Percentiles rank a stretch among this genome's conserved stretches.
phyloP scores from a whole-genome alignment of 2,113 vertebrate genomes.

The Phalacrocorax pelagicus region DNA sequence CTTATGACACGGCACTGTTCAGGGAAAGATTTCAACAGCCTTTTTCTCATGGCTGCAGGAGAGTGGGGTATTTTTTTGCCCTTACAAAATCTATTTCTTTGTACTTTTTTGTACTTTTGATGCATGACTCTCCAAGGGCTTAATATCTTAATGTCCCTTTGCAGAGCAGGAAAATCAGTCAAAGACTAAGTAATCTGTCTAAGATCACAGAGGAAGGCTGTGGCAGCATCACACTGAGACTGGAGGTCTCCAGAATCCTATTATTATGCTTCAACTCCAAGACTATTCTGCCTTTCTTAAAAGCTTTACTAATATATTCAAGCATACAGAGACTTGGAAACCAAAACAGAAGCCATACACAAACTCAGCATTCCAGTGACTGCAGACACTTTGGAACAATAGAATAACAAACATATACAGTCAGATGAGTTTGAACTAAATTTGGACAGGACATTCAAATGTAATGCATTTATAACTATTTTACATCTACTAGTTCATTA shows the following conservation, averaged over 20 bases:
- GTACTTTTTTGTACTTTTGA: not conserved
- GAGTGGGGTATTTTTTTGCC: not conserved
- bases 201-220: conserved; percentile 22
- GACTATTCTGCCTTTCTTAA: not conserved
- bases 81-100: not conserved
- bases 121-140: not conserved
- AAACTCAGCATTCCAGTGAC: not conserved
- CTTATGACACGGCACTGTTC: not conserved
- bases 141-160: conserved; percentile 38
- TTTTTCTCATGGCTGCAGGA: not conserved
- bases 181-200: conserved; percentile 38
- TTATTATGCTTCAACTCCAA: conserved; percentile 38
- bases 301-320: conserved; percentile 38
- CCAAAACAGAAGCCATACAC: not conserved
- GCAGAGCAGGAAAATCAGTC: conserved; percentile 26
- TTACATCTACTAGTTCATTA: not conserved
- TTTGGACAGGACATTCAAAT: not conserved
- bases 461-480: not conserved
- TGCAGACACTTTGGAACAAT: not conserved
- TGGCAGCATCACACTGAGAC: conserved; percentile 24
- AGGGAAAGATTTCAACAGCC: not conserved
- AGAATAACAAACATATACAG: not conserved
- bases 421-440: not conserved
- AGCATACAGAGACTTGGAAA: not conserved
- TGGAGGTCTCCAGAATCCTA: conserved; percentile 33